phyloP scores from a whole-genome alignment of 2,888 invertebrate genomes.

The Amiota communis region DNA sequence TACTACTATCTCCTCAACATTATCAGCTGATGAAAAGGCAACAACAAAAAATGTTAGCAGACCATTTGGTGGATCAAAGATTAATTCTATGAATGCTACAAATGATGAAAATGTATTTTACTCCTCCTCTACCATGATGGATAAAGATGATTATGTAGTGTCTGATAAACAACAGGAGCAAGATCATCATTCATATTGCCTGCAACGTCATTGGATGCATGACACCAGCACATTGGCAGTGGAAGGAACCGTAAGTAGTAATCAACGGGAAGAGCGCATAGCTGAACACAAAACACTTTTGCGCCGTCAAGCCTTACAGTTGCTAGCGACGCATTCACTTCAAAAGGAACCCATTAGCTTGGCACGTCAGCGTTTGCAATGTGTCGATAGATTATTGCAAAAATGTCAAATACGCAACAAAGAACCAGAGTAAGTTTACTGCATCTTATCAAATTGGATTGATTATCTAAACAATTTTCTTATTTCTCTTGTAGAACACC shows the following conservation, averaged over 20 bases:
- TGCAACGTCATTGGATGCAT: slow-evolving; percentile 68
- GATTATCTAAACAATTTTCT: background rate
- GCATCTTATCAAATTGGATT: background rate
- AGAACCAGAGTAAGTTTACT: slow-evolving; percentile 58
- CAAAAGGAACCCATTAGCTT: slow-evolving; percentile 61
- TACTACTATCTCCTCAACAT: too few relatives aligned
- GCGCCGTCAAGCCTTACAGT: slow-evolving; percentile 70
- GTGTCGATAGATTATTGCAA: slow-evolving; percentile 68
- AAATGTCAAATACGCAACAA: slow-evolving; percentile 65
- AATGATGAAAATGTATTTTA: background rate
- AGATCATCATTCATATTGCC: slow-evolving; percentile 52
- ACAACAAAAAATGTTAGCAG: slow-evolving; percentile 1
- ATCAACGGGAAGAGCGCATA: slow-evolving; percentile 70
- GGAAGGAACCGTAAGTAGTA: slow-evolving; percentile 40
- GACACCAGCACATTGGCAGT: slow-evolving; percentile 33
- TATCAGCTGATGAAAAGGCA: background rate
- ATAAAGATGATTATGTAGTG: background rate
- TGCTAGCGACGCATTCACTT: slow-evolving; percentile 66
- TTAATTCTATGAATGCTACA: background rate
- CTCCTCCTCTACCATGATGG: background rate
- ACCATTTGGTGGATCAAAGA: slow-evolving; percentile 40
- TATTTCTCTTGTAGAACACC: background rate
- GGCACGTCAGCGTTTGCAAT: slow-evolving; percentile 66
- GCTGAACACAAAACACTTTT: slow-evolving; percentile 66
- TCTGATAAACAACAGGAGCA: too few relatives aligned